Conservation (phyloP, 2,888 invertebrate species). For the Eupsilia transversa region DNA sequence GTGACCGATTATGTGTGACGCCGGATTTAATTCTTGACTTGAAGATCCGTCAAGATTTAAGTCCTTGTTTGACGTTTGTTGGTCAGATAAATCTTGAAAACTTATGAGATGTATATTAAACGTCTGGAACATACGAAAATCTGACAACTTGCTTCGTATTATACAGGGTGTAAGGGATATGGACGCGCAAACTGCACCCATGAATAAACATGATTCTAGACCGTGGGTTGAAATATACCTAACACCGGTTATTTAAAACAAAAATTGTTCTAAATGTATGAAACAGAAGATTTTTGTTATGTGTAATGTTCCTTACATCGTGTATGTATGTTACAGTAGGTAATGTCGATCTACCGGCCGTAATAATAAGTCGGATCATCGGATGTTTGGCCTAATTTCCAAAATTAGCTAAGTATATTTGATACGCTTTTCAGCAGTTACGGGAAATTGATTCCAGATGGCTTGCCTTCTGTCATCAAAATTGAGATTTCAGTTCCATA, state of each 20-base stretch:
- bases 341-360: not conserved
- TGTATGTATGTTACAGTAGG: not conserved
- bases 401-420: not conserved
- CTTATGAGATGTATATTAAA: not conserved
- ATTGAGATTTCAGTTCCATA: not conserved
- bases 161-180: too few species aligned
- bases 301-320: too few species aligned
- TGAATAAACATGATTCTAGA: too few species aligned
- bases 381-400: conserved; percentile 19
- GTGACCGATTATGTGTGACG: conserved; percentile 59
- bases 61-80: conserved; percentile 27
- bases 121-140: not conserved
- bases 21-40: conserved; percentile 48
- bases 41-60: conserved; percentile 33
- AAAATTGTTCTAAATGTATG: too few species aligned
- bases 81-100: conserved; percentile 5
- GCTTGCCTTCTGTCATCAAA: not conserved
- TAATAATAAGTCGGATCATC: not conserved
- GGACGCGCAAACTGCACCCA: not conserved
- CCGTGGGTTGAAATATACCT: not conserved
- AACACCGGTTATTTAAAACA: too few species aligned
- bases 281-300: too few species aligned
- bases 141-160: not conserved
- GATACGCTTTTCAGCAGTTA: not conserved
- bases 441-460: conserved; percentile 28